Evolutionary conservation across 2,797 vertebrate species (phyloP).

Genomic region (Percopsis omiscomaycus): DNA sequence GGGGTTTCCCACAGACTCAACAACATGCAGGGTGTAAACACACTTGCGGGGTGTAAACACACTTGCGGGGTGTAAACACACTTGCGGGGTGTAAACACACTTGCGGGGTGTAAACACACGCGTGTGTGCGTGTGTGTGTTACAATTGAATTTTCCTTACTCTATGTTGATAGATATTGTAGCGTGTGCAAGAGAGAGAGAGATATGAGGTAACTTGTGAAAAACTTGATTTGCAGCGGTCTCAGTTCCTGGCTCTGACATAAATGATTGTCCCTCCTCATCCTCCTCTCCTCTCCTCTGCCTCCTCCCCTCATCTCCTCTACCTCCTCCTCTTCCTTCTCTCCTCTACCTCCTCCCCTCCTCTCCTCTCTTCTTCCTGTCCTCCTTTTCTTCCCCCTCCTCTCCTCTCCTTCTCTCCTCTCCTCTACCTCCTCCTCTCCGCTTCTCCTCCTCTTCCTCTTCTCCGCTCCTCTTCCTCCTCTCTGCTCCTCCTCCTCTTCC

Average conservation of each 20-base stretch:
- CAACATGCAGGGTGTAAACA: background rate
- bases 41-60: too few relatives aligned
- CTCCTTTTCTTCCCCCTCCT: background rate
- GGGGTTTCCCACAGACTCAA: background rate
- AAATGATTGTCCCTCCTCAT: background rate
- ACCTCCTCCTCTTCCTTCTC: background rate
- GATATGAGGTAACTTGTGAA: background rate
- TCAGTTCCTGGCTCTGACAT: constrained; percentile 4
- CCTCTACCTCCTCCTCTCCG: background rate
- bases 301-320: background rate
- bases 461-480: background rate
- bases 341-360: background rate
- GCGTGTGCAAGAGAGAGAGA: too few relatives aligned
- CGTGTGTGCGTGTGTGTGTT: background rate
- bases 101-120: too few relatives aligned
- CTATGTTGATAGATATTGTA: too few relatives aligned
- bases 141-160: background rate
- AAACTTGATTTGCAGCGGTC: constrained; percentile 12
- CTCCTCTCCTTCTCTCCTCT: constrained; percentile 1
- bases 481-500: background rate
- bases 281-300: constrained; percentile 3
- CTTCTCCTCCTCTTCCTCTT: constrained; percentile 5
- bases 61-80: too few relatives aligned
- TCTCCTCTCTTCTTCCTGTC: background rate
- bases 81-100: too few relatives aligned